phyloP scores from a whole-genome alignment of 2,797 vertebrate species.

The Gadopsis bispinosus region DNA sequence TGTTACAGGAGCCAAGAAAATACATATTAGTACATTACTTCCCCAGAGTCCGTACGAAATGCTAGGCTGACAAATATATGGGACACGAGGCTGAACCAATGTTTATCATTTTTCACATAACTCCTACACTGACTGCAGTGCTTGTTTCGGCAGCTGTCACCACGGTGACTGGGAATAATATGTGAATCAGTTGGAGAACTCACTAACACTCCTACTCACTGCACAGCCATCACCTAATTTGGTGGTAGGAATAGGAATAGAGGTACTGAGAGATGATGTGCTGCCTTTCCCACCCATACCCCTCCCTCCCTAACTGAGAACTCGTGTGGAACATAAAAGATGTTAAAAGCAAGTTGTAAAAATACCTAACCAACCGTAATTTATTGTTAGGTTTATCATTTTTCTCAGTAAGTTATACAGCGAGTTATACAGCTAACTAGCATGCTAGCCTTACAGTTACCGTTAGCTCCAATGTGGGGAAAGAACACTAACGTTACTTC shows the following conservation, averaged over 20 bases:
- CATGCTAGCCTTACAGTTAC: constrained; percentile 26
- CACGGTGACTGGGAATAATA: constrained; percentile 37
- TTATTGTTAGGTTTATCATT: not conserved
- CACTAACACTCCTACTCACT: constrained; percentile 43
- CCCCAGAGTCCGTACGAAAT: not conserved
- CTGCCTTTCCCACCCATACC: no score
- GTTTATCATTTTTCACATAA: constrained; percentile 58
- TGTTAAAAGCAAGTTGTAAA: not conserved
- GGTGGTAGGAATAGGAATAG: constrained; percentile 29
- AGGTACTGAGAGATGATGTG: not conserved
- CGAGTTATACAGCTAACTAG: constrained; percentile 7
- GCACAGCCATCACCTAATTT: constrained; percentile 63
- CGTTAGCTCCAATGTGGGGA: no score
- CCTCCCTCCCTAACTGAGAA: no score
- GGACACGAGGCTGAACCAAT: constrained; percentile 13
- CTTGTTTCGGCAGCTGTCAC: constrained; percentile 56
- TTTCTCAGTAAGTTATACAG: not conserved
- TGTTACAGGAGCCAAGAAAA: constrained; percentile 78
- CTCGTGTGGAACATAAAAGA: no score
- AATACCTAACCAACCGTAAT: not conserved
- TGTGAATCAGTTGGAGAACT: constrained; percentile 33
- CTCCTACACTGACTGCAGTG: constrained; percentile 25
- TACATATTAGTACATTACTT: constrained; percentile 13
- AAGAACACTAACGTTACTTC: no score
- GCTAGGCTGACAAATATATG: constrained; percentile 31